Percentiles rank a stretch among this genome's conserved stretches.
Evolutionary conservation across 2,797 vertebrate genomes (phyloP).

Genomic region (Aplochiton taeniatus): DNA sequence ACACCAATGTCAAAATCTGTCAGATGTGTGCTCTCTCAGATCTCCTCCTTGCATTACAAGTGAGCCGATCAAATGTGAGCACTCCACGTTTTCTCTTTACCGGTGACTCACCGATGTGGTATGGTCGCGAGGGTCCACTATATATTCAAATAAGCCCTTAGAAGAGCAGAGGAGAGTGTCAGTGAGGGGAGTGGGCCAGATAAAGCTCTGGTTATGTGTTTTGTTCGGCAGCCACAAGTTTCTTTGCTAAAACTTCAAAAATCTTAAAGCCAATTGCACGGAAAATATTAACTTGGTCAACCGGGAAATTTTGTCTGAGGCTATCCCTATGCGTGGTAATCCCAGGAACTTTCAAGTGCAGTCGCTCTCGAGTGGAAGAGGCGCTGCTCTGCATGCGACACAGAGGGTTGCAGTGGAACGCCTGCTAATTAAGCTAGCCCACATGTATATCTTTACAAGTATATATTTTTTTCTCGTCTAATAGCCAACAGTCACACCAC

Average conservation of each 20-base stretch:
- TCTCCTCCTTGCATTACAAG: conserved; percentile 30
- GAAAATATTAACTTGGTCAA: conserved; percentile 70
- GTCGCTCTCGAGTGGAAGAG: conserved; percentile 56
- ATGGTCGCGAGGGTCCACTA: conserved; percentile 19
- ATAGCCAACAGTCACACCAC: conserved; percentile 49
- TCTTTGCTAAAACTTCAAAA: conserved; percentile 58
- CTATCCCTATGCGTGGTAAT: conserved; percentile 70
- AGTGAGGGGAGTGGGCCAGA: background rate
- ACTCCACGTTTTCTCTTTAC: conserved; percentile 4
- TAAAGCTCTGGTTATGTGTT: background rate
- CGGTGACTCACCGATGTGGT: background rate
- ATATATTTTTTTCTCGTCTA: conserved; percentile 44
- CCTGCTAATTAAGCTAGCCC: conserved; percentile 60
- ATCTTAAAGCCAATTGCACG: conserved; percentile 64
- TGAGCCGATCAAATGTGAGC: conserved; percentile 26
- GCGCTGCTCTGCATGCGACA: conserved; percentile 66
- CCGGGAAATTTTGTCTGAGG: conserved; percentile 64
- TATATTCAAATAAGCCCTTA: conserved; percentile 46
- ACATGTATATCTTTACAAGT: conserved; percentile 66
- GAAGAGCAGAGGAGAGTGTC: conserved; percentile 16
- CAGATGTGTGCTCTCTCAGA: conserved; percentile 36
- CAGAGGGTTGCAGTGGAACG: conserved; percentile 56
- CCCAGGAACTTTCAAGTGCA: conserved; percentile 69
- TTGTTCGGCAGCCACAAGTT: conserved; percentile 36
- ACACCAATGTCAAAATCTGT: conserved; percentile 28